Percentiles rank a stretch among this genome's conserved stretches.
These are phyloP conservation scores for Pygoscelis antarcticus DNA, from an alignment of 2,113 vertebrate genomes.

Conservation along the genomic window DNA sequence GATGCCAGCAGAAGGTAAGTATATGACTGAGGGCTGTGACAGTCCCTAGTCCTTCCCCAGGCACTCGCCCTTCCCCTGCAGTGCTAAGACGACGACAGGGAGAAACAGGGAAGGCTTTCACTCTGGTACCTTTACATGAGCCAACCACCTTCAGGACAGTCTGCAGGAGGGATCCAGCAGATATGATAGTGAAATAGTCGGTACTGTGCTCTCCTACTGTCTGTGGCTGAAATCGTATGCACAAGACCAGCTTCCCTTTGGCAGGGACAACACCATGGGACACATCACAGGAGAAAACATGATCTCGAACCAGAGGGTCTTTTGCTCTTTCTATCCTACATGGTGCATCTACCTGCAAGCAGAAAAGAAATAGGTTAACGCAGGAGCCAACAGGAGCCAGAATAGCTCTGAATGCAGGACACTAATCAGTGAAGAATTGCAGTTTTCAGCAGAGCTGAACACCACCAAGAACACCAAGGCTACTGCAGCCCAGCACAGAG, in stretches of 20 bases:
- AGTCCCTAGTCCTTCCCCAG: background rate
- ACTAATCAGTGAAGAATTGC: background rate
- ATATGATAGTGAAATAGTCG: conserved; percentile 82
- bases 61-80: background rate
- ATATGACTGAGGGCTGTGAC: background rate
- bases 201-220: conserved; percentile 77
- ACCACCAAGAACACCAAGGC: background rate
- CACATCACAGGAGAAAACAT: conserved; percentile 79
- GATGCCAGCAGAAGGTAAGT: background rate
- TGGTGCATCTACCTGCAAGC: conserved; percentile 80
- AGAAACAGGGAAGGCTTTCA: background rate
- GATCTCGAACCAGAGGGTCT: conserved; percentile 52
- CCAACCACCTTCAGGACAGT: conserved; percentile 84
- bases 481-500: background rate
- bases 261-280: conserved; percentile 69
- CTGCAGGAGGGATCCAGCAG: conserved; percentile 72
- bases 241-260: conserved; percentile 67
- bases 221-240: conserved; percentile 80
- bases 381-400: background rate
- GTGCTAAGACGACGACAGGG: background rate
- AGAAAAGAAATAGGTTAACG: background rate
- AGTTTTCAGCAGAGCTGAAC: background rate
- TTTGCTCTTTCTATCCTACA: conserved; percentile 76
- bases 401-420: background rate
- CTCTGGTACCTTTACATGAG: conserved; percentile 80